These are phyloP conservation scores for Potorous gilbertii DNA, from an alignment of 2,797 vertebrate genomes.

Conservation along the genomic window DNA sequence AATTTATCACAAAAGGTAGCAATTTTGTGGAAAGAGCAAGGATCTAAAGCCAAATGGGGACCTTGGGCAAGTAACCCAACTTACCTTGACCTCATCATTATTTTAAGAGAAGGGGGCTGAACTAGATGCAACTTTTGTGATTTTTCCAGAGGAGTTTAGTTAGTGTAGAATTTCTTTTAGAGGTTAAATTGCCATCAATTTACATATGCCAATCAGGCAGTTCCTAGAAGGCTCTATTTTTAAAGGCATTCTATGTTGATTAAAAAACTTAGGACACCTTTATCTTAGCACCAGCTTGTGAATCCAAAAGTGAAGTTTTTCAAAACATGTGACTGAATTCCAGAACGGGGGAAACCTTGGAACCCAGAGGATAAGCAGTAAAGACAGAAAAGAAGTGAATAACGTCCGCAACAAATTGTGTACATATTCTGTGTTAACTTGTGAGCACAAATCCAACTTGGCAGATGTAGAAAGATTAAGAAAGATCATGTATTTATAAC, in stretches of 20 bases:
- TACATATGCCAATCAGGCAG: conserved; percentile 45
- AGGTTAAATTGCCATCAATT: conserved; percentile 48
- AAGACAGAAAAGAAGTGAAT: conserved; percentile 45
- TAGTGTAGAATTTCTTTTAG: conserved; percentile 28
- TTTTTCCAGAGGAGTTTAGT: background rate
- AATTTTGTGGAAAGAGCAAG: background rate
- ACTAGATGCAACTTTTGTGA: background rate
- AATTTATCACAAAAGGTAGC: background rate
- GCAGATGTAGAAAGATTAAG: conserved; percentile 54
- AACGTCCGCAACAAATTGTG: conserved; percentile 51
- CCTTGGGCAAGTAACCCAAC: background rate
- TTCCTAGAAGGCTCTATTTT: conserved; percentile 59
- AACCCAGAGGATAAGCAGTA: conserved; percentile 58
- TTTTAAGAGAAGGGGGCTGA: background rate
- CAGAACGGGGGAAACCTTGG: conserved; percentile 66
- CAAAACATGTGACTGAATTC: conserved; percentile 64
- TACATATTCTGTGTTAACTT: conserved; percentile 62
- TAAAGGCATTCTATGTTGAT: conserved; percentile 53
- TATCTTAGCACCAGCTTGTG: background rate
- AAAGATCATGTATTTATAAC: conserved; percentile 67
- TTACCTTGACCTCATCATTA: background rate
- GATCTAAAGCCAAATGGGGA: conserved; percentile 18
- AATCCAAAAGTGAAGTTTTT: conserved; percentile 68
- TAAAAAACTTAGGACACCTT: conserved; percentile 44
- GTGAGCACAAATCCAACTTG: conserved; percentile 71